These are phyloP conservation scores for Thamnophis elegans DNA, from an alignment of 2,797 vertebrate genomes.

Conservation along the genomic window DNA sequence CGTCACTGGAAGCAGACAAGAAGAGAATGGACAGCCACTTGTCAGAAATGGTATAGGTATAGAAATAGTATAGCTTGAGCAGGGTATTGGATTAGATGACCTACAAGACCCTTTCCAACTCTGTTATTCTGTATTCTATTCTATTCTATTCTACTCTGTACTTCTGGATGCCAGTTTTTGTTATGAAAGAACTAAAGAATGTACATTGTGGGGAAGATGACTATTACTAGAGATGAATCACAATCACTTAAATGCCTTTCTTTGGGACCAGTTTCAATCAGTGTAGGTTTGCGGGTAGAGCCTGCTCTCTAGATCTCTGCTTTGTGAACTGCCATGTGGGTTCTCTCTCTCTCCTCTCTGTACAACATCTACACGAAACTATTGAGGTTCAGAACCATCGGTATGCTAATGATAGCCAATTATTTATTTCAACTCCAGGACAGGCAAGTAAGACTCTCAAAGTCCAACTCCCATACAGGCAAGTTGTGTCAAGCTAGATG, in stretches of 20 bases:
- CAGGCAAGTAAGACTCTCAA: background rate
- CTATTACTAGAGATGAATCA: background rate
- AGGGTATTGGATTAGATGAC: too few relatives aligned
- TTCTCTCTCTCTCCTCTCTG: background rate
- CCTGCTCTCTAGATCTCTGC: background rate
- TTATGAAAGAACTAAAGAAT: background rate
- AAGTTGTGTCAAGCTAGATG: background rate
- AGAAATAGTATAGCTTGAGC: background rate
- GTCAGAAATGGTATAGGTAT: background rate
- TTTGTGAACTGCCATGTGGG: background rate
- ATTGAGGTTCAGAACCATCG: background rate
- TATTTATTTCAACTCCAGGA: background rate
- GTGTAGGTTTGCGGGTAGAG: background rate
- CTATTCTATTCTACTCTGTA: background rate
- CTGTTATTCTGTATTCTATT: too few relatives aligned
- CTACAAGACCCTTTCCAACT: too few relatives aligned
- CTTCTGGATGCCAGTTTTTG: background rate
- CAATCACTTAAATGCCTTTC: background rate
- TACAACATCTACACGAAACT: background rate
- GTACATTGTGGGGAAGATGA: background rate
- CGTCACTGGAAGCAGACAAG: background rate
- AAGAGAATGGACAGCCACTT: background rate
- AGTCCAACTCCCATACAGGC: background rate
- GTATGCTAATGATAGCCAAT: background rate
- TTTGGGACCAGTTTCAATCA: background rate